Evolutionary conservation across 2,888 invertebrate genomes (phyloP).

Genomic region (Limenitis camilla): DNA sequence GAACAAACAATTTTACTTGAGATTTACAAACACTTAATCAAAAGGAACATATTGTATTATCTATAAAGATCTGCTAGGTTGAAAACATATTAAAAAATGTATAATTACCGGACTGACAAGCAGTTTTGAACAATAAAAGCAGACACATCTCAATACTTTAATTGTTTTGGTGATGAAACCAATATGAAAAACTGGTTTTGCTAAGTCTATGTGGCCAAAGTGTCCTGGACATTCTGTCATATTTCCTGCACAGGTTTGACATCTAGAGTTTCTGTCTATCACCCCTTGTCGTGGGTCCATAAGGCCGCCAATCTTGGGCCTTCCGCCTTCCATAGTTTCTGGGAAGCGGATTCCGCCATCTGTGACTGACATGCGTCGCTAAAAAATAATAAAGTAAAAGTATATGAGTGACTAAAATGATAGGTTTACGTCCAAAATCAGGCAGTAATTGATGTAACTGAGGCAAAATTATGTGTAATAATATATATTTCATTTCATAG

Average conservation of each 20-base stretch:
- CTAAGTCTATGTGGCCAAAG: slow-evolving; percentile 98
- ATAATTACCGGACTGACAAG: slow-evolving; percentile 92
- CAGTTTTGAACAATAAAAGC: slow-evolving; percentile 98
- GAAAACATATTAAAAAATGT: background rate
- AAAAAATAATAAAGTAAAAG: too few relatives aligned
- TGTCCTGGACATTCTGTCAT: slow-evolving; percentile 99
- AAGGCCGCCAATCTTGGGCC: slow-evolving; percentile 97
- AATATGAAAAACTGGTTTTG: slow-evolving; percentile 99
- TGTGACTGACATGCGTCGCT: slow-evolving; percentile 98
- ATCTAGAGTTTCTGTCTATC: slow-evolving; percentile 93
- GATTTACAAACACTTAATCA: too few relatives aligned
- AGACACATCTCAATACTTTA: slow-evolving; percentile 98
- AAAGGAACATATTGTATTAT: too few relatives aligned
- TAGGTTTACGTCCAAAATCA: too few relatives aligned
- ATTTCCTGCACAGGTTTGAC: slow-evolving; percentile 97
- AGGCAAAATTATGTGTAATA: background rate
- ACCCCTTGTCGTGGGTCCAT: slow-evolving; percentile 99
- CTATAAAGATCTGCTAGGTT: background rate
- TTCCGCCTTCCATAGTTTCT: slow-evolving; percentile 98
- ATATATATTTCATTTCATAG: background rate
- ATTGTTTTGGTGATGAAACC: slow-evolving; percentile 98
- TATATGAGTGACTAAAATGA: too few relatives aligned
- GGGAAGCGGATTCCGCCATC: slow-evolving; percentile 97
- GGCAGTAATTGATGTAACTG: too few relatives aligned
- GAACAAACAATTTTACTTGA: background rate